Percentiles rank a stretch among this genome's conserved stretches.
phyloP scores from a whole-genome alignment of 2,797 vertebrate genomes.

The Phalanger gymnotis region DNA sequence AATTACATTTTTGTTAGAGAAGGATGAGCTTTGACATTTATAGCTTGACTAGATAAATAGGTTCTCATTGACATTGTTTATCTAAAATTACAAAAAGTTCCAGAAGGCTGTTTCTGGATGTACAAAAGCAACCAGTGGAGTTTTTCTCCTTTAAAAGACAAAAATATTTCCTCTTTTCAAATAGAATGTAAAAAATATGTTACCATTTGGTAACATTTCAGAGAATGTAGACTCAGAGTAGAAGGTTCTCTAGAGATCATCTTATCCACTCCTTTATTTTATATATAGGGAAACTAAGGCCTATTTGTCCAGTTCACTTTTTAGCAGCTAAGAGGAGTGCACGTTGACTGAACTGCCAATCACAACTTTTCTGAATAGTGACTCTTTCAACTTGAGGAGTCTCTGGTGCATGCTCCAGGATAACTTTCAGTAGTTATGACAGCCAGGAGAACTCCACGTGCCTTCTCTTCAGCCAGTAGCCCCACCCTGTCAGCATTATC shows the following conservation, averaged over 20 bases:
- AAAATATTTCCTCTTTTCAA: neutral
- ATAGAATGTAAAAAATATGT: constrained; percentile 21
- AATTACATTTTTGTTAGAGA: constrained; percentile 3
- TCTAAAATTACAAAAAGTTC: neutral
- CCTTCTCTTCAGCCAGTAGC: neutral
- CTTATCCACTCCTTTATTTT: neutral
- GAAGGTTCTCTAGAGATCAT: neutral
- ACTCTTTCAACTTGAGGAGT: neutral
- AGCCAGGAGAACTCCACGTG: neutral
- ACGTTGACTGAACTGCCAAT: neutral
- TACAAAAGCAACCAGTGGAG: neutral
- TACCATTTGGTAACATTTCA: constrained; percentile 14
- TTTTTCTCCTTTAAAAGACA: constrained; percentile 23
- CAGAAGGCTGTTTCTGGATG: neutral
- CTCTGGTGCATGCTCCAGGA: neutral
- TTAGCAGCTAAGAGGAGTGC: neutral
- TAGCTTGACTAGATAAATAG: neutral
- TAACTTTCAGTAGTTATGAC: neutral
- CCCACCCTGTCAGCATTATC: neutral
- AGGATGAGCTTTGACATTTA: neutral
- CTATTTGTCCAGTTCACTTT: neutral
- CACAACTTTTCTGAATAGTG: neutral
- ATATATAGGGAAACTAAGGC: neutral
- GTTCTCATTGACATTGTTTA: neutral
- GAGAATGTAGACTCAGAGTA: neutral